Conservation (phyloP, 1,140 invertebrate genomes). For the Penaeus japonicus region DNA sequence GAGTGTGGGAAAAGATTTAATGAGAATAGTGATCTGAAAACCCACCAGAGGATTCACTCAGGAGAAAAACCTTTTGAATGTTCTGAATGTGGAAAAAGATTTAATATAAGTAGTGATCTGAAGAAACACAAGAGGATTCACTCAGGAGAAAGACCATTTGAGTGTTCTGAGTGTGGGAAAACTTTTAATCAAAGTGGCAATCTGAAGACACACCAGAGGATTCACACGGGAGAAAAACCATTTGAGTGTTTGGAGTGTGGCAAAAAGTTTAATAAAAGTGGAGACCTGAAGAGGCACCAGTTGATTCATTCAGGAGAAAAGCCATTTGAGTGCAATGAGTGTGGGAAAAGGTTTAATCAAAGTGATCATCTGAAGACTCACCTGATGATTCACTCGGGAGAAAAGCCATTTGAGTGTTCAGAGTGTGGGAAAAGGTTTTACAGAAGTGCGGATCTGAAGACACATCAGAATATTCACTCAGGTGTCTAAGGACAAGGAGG, state of each 20-base stretch:
- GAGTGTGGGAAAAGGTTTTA: not conserved
- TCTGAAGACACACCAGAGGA: not conserved
- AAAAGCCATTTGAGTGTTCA: not conserved
- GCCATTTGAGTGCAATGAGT: not conserved
- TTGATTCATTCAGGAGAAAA: not conserved
- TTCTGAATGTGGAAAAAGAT: not conserved
- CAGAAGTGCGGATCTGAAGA: not conserved
- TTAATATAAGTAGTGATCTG: not conserved
- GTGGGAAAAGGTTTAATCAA: not conserved
- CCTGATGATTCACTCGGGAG: not conserved
- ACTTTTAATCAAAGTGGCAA: not conserved
- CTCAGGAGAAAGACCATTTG: too few relatives aligned
- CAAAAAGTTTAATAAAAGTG: not conserved
- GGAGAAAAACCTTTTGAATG: not conserved
- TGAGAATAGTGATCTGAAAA: not conserved
- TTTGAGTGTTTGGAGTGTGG: not conserved
- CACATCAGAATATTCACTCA: not conserved
- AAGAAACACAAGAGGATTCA: not conserved
- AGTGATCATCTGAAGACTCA: not conserved
- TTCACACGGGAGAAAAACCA: not conserved
- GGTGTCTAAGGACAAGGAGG: too few relatives aligned
- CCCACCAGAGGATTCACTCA: not conserved
- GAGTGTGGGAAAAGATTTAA: not conserved
- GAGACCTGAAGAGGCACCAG: not conserved
- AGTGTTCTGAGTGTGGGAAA: not conserved